These are phyloP conservation scores for Phengaris alcon DNA, from an alignment of 2,888 invertebrate species.

Conservation along the genomic window DNA sequence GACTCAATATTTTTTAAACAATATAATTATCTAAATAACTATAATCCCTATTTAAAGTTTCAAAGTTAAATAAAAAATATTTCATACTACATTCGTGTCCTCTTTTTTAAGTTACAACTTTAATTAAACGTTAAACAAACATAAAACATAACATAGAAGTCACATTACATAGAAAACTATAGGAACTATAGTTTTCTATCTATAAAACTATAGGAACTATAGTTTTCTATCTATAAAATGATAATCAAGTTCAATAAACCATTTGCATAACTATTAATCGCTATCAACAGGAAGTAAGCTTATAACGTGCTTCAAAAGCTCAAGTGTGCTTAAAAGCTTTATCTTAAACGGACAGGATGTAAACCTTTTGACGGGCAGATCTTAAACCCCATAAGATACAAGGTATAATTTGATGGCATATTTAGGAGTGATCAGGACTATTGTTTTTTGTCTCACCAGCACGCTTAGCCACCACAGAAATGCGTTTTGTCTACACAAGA, in stretches of 20 bases:
- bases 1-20: too few relatives aligned
- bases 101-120: neutral
- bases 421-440: neutral
- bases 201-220: too few relatives aligned
- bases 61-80: too few relatives aligned
- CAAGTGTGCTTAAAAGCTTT: conserved; percentile 16
- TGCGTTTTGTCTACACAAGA: too few relatives aligned
- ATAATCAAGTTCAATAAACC: neutral
- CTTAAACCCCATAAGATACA: conserved; percentile 32
- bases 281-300: conserved; percentile 18
- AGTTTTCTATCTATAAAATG: neutral
- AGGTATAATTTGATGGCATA: conserved; percentile 18
- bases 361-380: conserved; percentile 39
- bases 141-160: neutral
- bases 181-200: neutral
- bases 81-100: too few relatives aligned
- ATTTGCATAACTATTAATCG: conserved; percentile 11
- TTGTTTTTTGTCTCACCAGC: too few relatives aligned
- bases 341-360: conserved; percentile 37
- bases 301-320: conserved; percentile 10
- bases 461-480: too few relatives aligned
- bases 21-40: too few relatives aligned
- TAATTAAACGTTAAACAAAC: too few relatives aligned
- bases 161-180: neutral
- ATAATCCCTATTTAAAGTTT: too few relatives aligned